These are phyloP conservation scores for Molossus molossus DNA, from an alignment of 2,797 vertebrate species.

Conservation along the genomic window DNA sequence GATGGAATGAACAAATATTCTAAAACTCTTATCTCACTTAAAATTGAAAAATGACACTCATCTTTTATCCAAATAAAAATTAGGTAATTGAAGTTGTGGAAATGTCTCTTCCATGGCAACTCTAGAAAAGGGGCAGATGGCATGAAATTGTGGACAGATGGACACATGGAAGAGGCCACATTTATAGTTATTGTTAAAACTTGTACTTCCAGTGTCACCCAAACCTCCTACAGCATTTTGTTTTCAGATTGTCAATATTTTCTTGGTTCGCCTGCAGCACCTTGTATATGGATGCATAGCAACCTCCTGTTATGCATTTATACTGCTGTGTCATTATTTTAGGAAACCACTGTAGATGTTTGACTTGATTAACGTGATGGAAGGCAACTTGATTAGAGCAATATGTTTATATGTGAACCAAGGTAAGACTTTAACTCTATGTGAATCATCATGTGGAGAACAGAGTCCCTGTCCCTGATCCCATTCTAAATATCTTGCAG, in stretches of 20 bases:
- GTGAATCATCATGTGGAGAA: not conserved
- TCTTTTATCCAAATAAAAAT: constrained; percentile 53
- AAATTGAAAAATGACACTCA: constrained; percentile 27
- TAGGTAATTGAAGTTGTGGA: constrained; percentile 20
- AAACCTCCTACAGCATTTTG: constrained; percentile 8
- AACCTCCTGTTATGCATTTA: not conserved
- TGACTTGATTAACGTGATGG: constrained; percentile 18
- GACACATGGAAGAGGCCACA: not conserved
- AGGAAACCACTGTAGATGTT: not conserved
- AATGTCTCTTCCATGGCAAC: constrained; percentile 62
- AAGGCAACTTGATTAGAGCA: not conserved
- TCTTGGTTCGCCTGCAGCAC: not conserved
- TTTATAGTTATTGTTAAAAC: constrained; percentile 69
- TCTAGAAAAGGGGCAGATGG: constrained; percentile 66
- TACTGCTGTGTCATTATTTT: not conserved
- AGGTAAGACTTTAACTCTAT: constrained; percentile 23
- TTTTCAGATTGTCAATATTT: constrained; percentile 64
- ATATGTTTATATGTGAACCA: not conserved
- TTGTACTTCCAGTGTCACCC: constrained; percentile 8
- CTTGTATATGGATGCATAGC: constrained; percentile 4
- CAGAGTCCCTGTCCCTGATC: not conserved
- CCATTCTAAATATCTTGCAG: not conserved
- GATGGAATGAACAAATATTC: not conserved
- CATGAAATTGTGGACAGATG: constrained; percentile 53
- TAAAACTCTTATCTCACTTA: constrained; percentile 41